Conservation (phyloP, 2,888 invertebrate species). For the Chymomyza fuscimana region DNA sequence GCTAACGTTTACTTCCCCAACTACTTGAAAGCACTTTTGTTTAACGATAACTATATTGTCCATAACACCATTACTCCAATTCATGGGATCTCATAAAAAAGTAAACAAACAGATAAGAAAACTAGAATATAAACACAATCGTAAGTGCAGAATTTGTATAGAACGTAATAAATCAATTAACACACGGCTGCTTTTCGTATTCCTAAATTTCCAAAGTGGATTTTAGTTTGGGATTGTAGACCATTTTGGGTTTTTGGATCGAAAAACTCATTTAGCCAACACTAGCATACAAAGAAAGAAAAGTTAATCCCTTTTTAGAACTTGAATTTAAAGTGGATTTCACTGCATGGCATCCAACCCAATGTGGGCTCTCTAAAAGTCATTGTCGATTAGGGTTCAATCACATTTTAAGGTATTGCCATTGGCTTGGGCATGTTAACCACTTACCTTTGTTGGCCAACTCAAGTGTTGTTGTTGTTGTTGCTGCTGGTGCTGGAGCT, state of each 20-base stretch:
- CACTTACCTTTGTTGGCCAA: conserved; percentile 51
- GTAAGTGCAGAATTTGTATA: not conserved
- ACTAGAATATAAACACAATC: not conserved
- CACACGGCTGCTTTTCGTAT: not conserved
- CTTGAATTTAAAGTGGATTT: not conserved
- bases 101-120: too few relatives aligned
- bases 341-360: not conserved
- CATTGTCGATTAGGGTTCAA: not conserved
- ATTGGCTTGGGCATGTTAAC: not conserved
- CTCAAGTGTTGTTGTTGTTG: conserved; percentile 43
- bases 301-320: not conserved
- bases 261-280: not conserved
- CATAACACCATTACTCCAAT: not conserved
- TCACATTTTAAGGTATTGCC: not conserved
- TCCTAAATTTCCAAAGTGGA: not conserved
- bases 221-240: not conserved
- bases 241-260: not conserved
- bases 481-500: conserved; percentile 18
- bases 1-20: too few relatives aligned
- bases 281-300: not conserved
- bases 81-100: not conserved
- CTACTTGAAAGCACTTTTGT: not conserved
- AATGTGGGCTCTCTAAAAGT: not conserved
- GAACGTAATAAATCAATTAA: not conserved
- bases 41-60: not conserved